Conservation (phyloP, 2,797 vertebrate species). For the Microctenopoma lineatum region DNA sequence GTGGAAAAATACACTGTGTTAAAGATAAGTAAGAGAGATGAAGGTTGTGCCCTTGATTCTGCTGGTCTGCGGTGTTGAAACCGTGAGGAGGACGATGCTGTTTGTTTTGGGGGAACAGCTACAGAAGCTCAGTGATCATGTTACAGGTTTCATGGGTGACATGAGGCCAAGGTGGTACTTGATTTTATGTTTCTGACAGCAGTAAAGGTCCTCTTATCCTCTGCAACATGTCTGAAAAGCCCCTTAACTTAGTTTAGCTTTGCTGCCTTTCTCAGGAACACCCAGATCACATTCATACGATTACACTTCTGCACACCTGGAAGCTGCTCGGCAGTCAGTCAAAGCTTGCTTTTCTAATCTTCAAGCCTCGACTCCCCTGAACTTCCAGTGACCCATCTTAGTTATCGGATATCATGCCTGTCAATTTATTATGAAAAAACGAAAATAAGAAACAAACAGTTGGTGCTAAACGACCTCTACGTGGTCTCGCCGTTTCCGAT, state of each 20-base stretch:
- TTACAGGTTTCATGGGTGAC: background rate
- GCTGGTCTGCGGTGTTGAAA: slow-evolving; percentile 44
- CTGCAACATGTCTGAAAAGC: slow-evolving; percentile 1
- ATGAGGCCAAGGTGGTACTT: background rate
- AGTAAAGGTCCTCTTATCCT: background rate
- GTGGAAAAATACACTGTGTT: slow-evolving; percentile 41
- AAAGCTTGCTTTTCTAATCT: background rate
- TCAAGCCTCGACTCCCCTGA: background rate
- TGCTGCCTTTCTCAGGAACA: no score
- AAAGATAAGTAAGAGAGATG: slow-evolving; percentile 18
- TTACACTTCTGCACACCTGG: no score
- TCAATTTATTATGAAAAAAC: background rate
- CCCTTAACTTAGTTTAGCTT: background rate
- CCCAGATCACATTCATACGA: no score
- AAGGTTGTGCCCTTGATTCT: slow-evolving; percentile 50
- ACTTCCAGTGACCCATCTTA: background rate
- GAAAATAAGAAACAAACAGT: slow-evolving; percentile 10
- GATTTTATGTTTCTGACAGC: background rate
- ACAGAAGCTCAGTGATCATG: slow-evolving; percentile 5
- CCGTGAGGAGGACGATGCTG: slow-evolving; percentile 48
- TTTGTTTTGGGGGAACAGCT: slow-evolving; percentile 11
- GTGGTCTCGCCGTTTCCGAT: slow-evolving; percentile 39
- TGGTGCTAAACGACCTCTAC: slow-evolving; percentile 28
- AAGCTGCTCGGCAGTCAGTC: no score
- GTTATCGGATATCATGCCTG: background rate